phyloP scores from a whole-genome alignment of 2,888 invertebrate genomes.

The Cryptocephalus primarius region DNA sequence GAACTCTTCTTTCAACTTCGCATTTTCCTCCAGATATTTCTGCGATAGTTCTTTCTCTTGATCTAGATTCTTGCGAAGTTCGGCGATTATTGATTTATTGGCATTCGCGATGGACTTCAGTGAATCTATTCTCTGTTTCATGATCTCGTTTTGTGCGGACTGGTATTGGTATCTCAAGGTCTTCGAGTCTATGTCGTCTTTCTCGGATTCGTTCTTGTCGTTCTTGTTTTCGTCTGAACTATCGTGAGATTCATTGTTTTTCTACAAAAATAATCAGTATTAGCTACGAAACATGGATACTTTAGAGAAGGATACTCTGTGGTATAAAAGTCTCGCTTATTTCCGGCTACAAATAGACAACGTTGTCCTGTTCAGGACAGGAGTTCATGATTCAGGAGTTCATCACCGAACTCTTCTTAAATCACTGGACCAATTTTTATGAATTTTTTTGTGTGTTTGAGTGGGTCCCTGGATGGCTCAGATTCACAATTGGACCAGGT shows the following conservation, averaged over 20 bases:
- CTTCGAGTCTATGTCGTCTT: conserved; percentile 27
- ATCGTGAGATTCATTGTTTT: conserved; percentile 1
- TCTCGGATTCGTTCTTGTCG: conserved; percentile 12
- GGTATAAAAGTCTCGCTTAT: no score
- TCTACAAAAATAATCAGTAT: no score
- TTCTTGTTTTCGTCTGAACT: conserved; percentile 5
- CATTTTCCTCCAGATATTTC: conserved; percentile 22
- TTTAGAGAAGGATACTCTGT: no score
- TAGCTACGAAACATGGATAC: no score
- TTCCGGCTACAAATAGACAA: no score
- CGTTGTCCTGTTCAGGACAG: no score
- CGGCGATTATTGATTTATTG: conserved; percentile 25
- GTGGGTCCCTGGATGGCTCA: no score
- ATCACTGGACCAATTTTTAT: no score
- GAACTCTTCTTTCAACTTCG: conserved; percentile 26
- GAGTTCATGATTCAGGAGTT: no score
- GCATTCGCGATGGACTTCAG: conserved; percentile 26
- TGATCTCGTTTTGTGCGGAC: conserved; percentile 28
- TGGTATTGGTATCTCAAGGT: conserved; percentile 35
- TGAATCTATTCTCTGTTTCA: conserved; percentile 30
- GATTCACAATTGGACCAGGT: no score
- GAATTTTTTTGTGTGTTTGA: no score
- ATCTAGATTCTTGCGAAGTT: conserved; percentile 22
- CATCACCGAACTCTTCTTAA: no score
- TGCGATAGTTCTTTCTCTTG: conserved; percentile 24